phyloP scores from a whole-genome alignment of 2,888 invertebrate genomes.

The Ypsolopha scabrella region DNA sequence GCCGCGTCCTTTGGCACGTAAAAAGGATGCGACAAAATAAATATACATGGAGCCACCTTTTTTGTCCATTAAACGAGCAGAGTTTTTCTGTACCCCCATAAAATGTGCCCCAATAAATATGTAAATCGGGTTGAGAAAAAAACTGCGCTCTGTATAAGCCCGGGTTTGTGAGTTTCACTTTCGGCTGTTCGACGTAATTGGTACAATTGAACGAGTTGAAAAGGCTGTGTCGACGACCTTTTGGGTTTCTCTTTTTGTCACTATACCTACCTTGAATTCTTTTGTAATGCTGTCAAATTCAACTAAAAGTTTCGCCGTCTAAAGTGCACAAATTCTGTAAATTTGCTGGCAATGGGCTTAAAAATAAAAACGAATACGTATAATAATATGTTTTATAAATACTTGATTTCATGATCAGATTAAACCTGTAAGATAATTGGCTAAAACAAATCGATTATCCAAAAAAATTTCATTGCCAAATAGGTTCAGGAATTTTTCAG shows the following conservation, averaged over 20 bases:
- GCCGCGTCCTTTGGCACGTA: slow-evolving; percentile 59
- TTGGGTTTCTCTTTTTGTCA: slow-evolving; percentile 1
- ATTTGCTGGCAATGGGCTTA: no score
- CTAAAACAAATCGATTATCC: no score
- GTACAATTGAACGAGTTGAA: slow-evolving; percentile 46
- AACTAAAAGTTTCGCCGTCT: not conserved
- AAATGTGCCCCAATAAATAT: slow-evolving; percentile 71
- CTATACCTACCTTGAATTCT: no score
- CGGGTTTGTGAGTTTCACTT: slow-evolving; percentile 59
- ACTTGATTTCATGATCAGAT: no score
- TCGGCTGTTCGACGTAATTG: slow-evolving; percentile 55
- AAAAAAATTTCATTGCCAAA: no score
- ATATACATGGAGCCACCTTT: slow-evolving; percentile 67
- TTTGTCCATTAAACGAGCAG: slow-evolving; percentile 66
- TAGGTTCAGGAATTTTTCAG: no score
- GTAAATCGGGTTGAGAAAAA: slow-evolving; percentile 54
- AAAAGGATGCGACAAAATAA: slow-evolving; percentile 70
- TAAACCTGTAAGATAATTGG: no score
- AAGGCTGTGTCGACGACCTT: slow-evolving; percentile 3
- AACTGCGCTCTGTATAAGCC: slow-evolving; percentile 31
- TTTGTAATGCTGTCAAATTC: no score
- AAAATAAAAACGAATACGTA: no score
- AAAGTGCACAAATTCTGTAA: no score
- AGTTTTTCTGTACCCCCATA: slow-evolving; percentile 59
- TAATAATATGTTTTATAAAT: no score